Evolutionary conservation across 23 tunicate species (phyloP).

Genomic region (Clavelina lepadiformis): DNA sequence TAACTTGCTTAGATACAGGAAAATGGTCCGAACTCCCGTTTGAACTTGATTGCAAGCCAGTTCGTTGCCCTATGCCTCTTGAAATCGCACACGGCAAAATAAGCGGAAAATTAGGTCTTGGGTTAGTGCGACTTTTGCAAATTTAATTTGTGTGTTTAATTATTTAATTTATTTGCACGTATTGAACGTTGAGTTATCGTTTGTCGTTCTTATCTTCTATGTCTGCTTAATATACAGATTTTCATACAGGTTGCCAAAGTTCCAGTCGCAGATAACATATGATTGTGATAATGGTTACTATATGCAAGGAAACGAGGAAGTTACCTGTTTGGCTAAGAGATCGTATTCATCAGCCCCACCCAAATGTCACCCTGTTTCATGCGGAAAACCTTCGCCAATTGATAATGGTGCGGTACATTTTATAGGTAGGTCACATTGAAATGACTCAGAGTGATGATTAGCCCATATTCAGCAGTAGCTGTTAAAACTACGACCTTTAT

Average conservation of each 20-base stretch:
- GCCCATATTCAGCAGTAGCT: too few relatives aligned
- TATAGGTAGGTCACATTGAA: conserved; percentile 12
- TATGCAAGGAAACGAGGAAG: conserved; percentile 20
- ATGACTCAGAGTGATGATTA: too few relatives aligned
- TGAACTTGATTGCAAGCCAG: conserved; percentile 37
- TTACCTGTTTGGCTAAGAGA: conserved; percentile 43
- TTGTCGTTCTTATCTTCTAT: too few relatives aligned
- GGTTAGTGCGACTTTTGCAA: too few relatives aligned
- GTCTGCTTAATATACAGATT: too few relatives aligned
- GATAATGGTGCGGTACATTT: conserved; percentile 29
- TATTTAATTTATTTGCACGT: too few relatives aligned
- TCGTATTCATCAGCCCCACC: conserved; percentile 39
- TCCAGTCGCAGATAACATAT: too few relatives aligned
- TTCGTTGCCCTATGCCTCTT: conserved; percentile 35
- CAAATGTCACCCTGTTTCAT: conserved; percentile 59
- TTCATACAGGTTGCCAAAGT: too few relatives aligned
- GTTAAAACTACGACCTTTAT: too few relatives aligned
- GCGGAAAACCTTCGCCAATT: conserved; percentile 46
- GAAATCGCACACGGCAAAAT: conserved; percentile 22
- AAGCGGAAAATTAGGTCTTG: conserved; percentile 15
- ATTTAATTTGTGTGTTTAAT: too few relatives aligned
- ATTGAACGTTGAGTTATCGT: too few relatives aligned
- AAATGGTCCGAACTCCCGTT: conserved; percentile 34
- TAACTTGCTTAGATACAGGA: conserved; percentile 47
- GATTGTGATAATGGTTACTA: conserved; percentile 73